Percentiles rank a stretch among this genome's conserved stretches.
Conservation (phyloP, 1,140 invertebrate species). For the Leptinotarsa lineolata region DNA sequence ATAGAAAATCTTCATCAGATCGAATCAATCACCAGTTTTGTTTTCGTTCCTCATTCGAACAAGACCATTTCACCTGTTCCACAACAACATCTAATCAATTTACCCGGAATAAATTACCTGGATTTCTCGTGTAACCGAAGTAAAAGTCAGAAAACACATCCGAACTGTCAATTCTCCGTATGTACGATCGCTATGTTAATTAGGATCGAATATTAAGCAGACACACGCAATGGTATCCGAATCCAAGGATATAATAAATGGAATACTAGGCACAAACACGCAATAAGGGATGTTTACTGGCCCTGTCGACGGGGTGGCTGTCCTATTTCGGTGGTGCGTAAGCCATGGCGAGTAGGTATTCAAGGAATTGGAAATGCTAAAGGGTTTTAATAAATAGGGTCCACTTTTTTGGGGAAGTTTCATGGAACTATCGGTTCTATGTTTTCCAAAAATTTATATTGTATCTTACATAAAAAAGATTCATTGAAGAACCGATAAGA, state of each 20-base stretch:
- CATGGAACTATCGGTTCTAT: too few relatives aligned
- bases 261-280: conserved; percentile 12
- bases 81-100: conserved; percentile 6
- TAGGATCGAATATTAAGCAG: conserved; percentile 28
- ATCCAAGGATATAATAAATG: conserved; percentile 19
- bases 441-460: too few relatives aligned
- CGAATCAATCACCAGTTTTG: too few relatives aligned
- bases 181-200: conserved; percentile 23
- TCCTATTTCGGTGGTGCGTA: too few relatives aligned
- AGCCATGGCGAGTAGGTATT: too few relatives aligned
- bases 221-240: conserved; percentile 25
- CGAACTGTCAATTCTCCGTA: not conserved
- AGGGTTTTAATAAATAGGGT: too few relatives aligned
- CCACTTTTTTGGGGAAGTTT: too few relatives aligned
- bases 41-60: too few relatives aligned
- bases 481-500: too few relatives aligned
- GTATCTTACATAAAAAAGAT: too few relatives aligned
- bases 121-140: not conserved
- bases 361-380: too few relatives aligned
- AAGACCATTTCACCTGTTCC: not conserved
- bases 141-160: conserved; percentile 8
- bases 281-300: conserved; percentile 7
- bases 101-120: not conserved
- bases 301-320: not conserved
- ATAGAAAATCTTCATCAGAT: too few relatives aligned